Base-by-base conservation (phyloP, 2,113 vertebrate species). In the Chaenogobius annularis region DNA sequence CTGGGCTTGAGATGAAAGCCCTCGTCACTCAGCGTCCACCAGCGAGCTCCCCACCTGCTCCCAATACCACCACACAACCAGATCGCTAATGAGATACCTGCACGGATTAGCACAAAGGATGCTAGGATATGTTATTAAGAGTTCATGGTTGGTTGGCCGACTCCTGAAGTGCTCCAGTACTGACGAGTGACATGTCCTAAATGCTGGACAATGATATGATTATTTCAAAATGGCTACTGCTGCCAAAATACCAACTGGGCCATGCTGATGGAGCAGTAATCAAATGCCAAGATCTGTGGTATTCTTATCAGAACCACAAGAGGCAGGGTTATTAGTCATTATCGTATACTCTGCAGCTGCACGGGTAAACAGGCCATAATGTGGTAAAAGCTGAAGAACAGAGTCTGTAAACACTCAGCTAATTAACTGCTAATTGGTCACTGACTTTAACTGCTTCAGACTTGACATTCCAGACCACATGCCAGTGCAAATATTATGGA, bases 1-100 rank as follows among this genome's bases (percentile, higher is more conserved):
- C 80, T 83, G 84, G 83, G 59, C 75, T 77, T 43, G 63, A 87
- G 89, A 91, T 93, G 77, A 92, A 92, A 92, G 81, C 63, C 43
- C 72, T 81, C 72, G 69, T 93, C 92, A 87, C 65, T 91, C 90
- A 89, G 61, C 87, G 59, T 83, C 70, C 22, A 52, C 59, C 68
- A 70, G 75, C 35, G 64, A 73, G 56, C 81, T 69, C 82, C 85
- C 89, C 90, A 90, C 89, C 89, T 93, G 89, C 83, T 80, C 68
- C 58, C 65, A 83, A 87, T 82, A 80, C 85, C 75, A 67, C 81
- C 75, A 70, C 81, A 81, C 68, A 76, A 10, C 70, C 80, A 56
- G 46, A 72, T 74, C 74, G 71, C 82, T 87, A 83, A 88, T 87
- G 77, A 86, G 88, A 89, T 85, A 85, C 74, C 74, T 80, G 78